Percentiles rank a stretch among this genome's conserved stretches.
These are phyloP conservation scores for Pollenia griseotomentosa DNA, from an alignment of 2,888 invertebrate genomes.

Conservation along the genomic window DNA sequence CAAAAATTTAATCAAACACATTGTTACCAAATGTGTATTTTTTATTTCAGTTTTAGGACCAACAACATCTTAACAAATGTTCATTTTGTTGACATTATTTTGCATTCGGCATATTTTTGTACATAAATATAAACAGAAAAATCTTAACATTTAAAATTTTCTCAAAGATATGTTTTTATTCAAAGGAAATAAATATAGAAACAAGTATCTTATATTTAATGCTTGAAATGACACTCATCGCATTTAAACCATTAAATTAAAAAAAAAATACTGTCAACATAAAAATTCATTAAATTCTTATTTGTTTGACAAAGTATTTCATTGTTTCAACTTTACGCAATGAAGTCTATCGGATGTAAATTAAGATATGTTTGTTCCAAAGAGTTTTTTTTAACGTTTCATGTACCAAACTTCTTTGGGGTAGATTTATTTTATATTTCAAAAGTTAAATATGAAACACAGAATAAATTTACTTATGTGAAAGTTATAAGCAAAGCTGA, in stretches of 20 bases:
- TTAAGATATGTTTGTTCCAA: background rate
- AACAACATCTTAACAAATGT: constrained; percentile 18
- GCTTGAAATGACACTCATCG: background rate
- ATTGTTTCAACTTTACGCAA: constrained; percentile 52
- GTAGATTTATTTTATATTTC: no score
- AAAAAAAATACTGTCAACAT: constrained; percentile 52
- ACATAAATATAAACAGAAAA: constrained; percentile 8
- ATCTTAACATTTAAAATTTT: constrained; percentile 6
- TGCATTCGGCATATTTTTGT: constrained; percentile 22
- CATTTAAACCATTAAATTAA: background rate
- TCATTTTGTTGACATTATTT: constrained; percentile 18
- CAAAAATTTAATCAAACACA: constrained; percentile 51
- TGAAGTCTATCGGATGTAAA: background rate
- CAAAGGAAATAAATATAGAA: background rate
- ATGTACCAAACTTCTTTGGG: no score
- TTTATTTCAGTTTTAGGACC: background rate
- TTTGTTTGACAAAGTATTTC: constrained; percentile 60
- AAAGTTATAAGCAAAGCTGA: no score
- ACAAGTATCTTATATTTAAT: background rate
- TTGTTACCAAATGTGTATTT: constrained; percentile 68
- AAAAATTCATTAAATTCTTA: constrained; percentile 63
- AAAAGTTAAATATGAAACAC: no score
- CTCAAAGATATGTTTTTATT: constrained; percentile 42
- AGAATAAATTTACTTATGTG: no score
- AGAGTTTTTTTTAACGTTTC: no score